Percentiles rank a stretch among this genome's conserved stretches.
Conservation (phyloP, 37 sponge, comb jelly and placozoan genomes). For the Aphrocallistes beatrix region DNA sequence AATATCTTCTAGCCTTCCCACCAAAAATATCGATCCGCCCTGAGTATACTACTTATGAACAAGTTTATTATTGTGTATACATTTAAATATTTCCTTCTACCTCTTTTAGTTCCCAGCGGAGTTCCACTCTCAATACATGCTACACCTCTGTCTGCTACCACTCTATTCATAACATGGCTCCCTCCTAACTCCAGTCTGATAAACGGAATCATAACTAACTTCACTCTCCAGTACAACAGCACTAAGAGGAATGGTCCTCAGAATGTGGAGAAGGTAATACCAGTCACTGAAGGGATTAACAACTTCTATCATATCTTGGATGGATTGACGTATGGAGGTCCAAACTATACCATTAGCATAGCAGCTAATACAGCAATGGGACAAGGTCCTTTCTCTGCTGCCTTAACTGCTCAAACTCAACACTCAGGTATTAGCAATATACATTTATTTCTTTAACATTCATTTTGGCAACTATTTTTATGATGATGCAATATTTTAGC, state of each 20-base stretch:
- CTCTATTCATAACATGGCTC: neutral
- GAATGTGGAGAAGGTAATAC: neutral
- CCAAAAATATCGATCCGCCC: too few species aligned
- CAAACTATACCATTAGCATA: neutral
- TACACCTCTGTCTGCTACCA: neutral
- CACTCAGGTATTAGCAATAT: neutral
- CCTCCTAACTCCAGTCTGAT: neutral
- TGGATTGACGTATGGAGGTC: neutral
- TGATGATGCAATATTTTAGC: too few species aligned
- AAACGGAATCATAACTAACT: neutral
- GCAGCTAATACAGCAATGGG: neutral
- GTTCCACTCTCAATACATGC: neutral
- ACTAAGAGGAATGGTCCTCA: neutral
- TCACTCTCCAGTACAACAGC: neutral
- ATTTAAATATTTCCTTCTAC: neutral
- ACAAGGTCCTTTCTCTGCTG: neutral
- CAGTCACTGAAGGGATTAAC: neutral
- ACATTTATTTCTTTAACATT: neutral
- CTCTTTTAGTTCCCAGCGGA: neutral
- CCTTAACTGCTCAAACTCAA: neutral
- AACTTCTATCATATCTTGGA: neutral
- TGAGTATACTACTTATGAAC: too few species aligned
- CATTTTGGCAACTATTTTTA: too few species aligned
- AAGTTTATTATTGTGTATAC: too few species aligned
- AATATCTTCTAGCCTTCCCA: too few species aligned